Evolutionary conservation across 2,797 vertebrate species (phyloP).

Genomic region (Hyperoplus immaculatus): DNA sequence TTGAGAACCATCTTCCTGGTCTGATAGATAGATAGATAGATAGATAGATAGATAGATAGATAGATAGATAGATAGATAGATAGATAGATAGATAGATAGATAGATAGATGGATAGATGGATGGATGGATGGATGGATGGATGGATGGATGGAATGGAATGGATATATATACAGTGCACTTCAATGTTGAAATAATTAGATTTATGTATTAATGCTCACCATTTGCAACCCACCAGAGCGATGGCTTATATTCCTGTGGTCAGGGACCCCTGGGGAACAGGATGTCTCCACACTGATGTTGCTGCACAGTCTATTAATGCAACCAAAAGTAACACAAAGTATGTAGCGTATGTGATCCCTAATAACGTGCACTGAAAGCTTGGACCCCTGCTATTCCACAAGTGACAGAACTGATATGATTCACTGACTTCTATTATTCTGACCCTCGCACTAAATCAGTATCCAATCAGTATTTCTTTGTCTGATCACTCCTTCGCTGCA

Average conservation of each 20-base stretch:
- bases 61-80: too few relatives aligned
- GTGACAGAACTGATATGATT: constrained; percentile 76
- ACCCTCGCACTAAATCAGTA: constrained; percentile 71
- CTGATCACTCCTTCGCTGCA: constrained; percentile 65
- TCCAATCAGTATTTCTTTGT: constrained; percentile 83
- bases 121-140: too few relatives aligned
- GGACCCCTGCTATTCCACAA: constrained; percentile 57
- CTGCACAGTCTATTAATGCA: constrained; percentile 47
- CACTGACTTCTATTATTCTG: constrained; percentile 70
- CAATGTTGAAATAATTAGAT: too few relatives aligned
- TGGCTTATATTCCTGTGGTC: too few relatives aligned
- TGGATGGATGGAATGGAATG: neutral
- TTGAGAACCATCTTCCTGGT: constrained; percentile 25
- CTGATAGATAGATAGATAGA: neutral
- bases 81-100: too few relatives aligned
- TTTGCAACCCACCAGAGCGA: too few relatives aligned
- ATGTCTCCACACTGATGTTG: too few relatives aligned
- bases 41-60: too few relatives aligned
- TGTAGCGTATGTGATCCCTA: constrained; percentile 55
- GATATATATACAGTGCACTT: constrained; percentile 8
- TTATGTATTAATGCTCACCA: too few relatives aligned
- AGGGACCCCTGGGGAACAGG: too few relatives aligned
- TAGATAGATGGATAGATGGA: neutral
- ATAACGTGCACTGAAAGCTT: constrained; percentile 47
- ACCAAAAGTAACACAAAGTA: constrained; percentile 53